phyloP scores from a whole-genome alignment of 2,888 invertebrate genomes.

The Callinectes sapidus region DNA sequence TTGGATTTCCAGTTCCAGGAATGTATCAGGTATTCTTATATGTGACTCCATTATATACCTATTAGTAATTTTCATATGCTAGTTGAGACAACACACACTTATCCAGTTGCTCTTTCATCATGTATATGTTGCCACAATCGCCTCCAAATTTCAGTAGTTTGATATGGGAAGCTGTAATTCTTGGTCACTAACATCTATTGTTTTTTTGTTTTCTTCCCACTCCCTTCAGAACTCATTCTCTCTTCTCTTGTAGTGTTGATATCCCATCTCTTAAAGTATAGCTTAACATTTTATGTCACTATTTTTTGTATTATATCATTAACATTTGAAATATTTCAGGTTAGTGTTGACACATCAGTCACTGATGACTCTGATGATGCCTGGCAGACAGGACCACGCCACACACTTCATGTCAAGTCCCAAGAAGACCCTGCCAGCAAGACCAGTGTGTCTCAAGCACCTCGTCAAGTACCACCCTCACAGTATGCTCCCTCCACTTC shows the following conservation, averaged over 20 bases:
- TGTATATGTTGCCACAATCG: too few relatives aligned
- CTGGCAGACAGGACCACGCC: slow-evolving; percentile 71
- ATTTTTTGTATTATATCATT: not conserved
- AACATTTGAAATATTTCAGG: slow-evolving; percentile 41
- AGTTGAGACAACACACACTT: not conserved
- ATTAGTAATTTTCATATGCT: not conserved
- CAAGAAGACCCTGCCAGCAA: slow-evolving; percentile 70
- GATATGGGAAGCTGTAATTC: too few relatives aligned
- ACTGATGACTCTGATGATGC: slow-evolving; percentile 69
- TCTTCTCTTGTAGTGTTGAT: not conserved
- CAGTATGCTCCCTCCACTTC: slow-evolving; percentile 56
- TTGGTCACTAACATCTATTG: too few relatives aligned
- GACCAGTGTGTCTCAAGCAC: slow-evolving; percentile 52
- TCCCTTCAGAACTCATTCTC: not conserved
- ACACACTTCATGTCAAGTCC: slow-evolving; percentile 69
- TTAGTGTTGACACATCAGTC: slow-evolving; percentile 71
- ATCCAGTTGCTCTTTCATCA: too few relatives aligned
- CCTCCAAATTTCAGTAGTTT: too few relatives aligned
- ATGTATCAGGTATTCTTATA: slow-evolving; percentile 61
- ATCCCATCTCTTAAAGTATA: too few relatives aligned
- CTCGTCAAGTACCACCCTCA: slow-evolving; percentile 51
- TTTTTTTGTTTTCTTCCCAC: not conserved
- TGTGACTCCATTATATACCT: not conserved
- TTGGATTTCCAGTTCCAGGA: slow-evolving; percentile 80
- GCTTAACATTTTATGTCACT: too few relatives aligned